phyloP scores from a whole-genome alignment of 2,888 invertebrate species.

The Sinhomidia bicolor region DNA sequence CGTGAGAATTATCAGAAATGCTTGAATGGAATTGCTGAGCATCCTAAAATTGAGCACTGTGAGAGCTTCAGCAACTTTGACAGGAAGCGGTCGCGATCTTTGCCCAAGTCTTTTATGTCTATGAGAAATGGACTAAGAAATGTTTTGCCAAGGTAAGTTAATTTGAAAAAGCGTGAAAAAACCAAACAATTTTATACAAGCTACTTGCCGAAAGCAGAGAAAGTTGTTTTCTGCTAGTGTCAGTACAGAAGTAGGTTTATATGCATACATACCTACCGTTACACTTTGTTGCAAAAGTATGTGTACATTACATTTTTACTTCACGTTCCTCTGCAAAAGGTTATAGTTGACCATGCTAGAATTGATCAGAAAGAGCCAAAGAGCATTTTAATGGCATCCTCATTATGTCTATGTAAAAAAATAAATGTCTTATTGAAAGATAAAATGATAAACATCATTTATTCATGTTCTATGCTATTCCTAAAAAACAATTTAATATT shows the following conservation, averaged over 20 bases:
- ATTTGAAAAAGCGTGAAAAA: background rate
- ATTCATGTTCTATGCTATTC: background rate
- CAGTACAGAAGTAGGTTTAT: too few species aligned
- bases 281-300: too few species aligned
- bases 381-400: constrained; percentile 14
- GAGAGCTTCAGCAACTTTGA: constrained; percentile 67
- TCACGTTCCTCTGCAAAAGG: background rate
- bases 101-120: constrained; percentile 78
- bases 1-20: constrained; percentile 45
- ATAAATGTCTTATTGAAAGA: constrained; percentile 28
- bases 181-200: too few species aligned
- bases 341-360: constrained; percentile 17
- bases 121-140: constrained; percentile 68
- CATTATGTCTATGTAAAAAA: background rate
- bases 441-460: background rate
- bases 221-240: constrained; percentile 19
- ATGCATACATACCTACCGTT: too few species aligned
- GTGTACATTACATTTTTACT: background rate
- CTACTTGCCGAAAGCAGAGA: constrained; percentile 41
- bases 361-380: constrained; percentile 30
- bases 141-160: constrained; percentile 73
- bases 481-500: background rate
- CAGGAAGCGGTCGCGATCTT: constrained; percentile 75
- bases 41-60: constrained; percentile 21
- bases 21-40: constrained; percentile 23